A percentile compares a stretch with the other conserved stretches of the same genome.
These are phyloP conservation scores for Pachyramphus minor DNA, from an alignment of 2,113 vertebrate genomes.

Conservation along the genomic window DNA sequence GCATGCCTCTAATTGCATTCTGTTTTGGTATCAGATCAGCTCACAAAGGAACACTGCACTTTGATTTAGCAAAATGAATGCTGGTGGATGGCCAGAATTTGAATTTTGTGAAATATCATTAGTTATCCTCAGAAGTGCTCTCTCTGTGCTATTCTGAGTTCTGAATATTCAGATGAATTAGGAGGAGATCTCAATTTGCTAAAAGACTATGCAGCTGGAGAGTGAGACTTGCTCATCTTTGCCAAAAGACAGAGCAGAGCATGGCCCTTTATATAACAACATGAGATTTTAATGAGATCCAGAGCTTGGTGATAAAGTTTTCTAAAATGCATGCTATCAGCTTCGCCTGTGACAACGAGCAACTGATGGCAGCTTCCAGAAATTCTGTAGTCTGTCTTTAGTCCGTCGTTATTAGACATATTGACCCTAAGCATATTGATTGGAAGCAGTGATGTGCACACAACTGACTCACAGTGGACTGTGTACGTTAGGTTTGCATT, in stretches of 20 bases:
- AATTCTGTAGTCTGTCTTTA: neutral
- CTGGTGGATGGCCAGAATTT: slow-evolving; percentile 30
- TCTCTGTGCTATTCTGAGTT: slow-evolving; percentile 18
- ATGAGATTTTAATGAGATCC: neutral
- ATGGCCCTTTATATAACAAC: neutral
- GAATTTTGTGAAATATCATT: slow-evolving; percentile 44
- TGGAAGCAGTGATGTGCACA: neutral
- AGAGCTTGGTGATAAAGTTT: neutral
- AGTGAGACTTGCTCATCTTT: neutral
- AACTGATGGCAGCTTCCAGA: neutral
- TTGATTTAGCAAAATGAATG: slow-evolving; percentile 40
- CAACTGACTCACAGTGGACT: neutral
- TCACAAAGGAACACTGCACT: slow-evolving; percentile 19
- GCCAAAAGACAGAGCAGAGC: neutral
- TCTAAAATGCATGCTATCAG: neutral
- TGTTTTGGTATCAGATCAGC: neutral
- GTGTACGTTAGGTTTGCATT: neutral
- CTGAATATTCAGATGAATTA: slow-evolving; percentile 40
- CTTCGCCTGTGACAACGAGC: neutral
- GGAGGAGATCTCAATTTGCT: slow-evolving; percentile 7
- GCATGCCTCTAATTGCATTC: slow-evolving; percentile 11
- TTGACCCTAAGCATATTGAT: neutral
- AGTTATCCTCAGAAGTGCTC: slow-evolving; percentile 43
- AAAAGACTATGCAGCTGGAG: slow-evolving; percentile 27
- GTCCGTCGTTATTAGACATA: neutral